Conservation (phyloP, 2,113 vertebrate species). For the Podarcis cretensis region DNA sequence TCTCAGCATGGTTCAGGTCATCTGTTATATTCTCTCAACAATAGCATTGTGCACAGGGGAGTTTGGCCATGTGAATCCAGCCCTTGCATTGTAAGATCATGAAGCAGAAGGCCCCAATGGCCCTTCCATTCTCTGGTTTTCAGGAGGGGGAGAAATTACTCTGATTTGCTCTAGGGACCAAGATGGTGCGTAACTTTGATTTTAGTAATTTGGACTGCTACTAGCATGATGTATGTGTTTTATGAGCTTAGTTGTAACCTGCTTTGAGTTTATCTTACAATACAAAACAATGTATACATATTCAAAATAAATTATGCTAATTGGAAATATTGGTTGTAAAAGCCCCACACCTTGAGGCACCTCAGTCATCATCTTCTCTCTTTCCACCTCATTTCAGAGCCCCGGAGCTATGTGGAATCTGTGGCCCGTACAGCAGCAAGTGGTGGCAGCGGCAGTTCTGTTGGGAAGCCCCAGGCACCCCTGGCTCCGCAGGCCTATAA, state of each 20-base stretch:
- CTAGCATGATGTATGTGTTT: background rate
- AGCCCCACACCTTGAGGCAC: background rate
- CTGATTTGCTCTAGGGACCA: background rate
- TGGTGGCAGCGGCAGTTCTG: constrained; percentile 49
- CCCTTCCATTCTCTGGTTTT: background rate
- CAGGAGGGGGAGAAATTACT: background rate
- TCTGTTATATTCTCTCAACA: no score
- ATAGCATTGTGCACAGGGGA: background rate
- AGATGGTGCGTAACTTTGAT: background rate
- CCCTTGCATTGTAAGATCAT: no score
- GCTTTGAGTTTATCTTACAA: background rate
- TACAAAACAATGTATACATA: background rate
- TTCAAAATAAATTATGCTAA: background rate
- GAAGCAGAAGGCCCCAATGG: background rate
- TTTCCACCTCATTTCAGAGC: constrained; percentile 75
- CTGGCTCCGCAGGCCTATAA: constrained; percentile 63
- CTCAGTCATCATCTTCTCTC: background rate
- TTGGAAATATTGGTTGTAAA: background rate
- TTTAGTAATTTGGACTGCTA: background rate
- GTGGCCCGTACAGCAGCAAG: constrained; percentile 86
- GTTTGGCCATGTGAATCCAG: background rate
- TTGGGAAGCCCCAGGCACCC: constrained; percentile 38
- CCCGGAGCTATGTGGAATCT: constrained; percentile 94
- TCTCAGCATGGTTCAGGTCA: background rate
- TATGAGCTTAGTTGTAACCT: background rate